A percentile compares a stretch with the other conserved stretches of the same genome.
phyloP scores from a whole-genome alignment of 2,113 vertebrate genomes.

The Phyllopteryx taeniolatus region DNA sequence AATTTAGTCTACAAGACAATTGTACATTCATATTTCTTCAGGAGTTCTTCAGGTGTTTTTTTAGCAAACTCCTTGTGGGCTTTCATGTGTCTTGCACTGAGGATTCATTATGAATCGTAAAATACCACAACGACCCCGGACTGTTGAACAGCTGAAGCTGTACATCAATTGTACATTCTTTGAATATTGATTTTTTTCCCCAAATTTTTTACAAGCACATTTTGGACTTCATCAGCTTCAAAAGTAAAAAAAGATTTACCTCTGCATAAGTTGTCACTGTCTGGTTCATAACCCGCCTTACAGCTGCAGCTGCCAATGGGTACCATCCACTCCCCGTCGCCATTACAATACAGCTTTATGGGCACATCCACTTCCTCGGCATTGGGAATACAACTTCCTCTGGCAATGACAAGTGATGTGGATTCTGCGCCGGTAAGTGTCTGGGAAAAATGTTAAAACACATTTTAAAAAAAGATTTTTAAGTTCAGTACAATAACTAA shows the following conservation, averaged over 20 bases:
- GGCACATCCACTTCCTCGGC: constrained; percentile 95
- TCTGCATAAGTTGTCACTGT: constrained; percentile 87
- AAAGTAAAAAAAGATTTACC: constrained; percentile 72
- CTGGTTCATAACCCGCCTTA: constrained; percentile 89
- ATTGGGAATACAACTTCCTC: constrained; percentile 88
- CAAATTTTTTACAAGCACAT: background rate
- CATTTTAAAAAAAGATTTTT: background rate
- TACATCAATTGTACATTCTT: background rate
- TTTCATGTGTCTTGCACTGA: too few species aligned
- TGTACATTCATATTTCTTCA: too few species aligned
- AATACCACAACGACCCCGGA: too few species aligned
- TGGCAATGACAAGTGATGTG: constrained; percentile 92
- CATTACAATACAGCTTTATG: constrained; percentile 96
- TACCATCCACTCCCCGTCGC: constrained; percentile 98
- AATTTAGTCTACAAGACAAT: background rate
- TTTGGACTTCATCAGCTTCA: constrained; percentile 7
- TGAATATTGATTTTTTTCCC: constrained; percentile 7
- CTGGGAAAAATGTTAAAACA: constrained; percentile 35
- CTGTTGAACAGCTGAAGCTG: too few species aligned
- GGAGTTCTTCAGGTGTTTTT: too few species aligned
- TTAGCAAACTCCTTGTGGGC: too few species aligned
- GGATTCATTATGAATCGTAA: too few species aligned
- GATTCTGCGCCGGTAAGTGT: constrained; percentile 96
- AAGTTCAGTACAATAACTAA: background rate
- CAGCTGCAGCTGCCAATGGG: constrained; percentile 97